phyloP scores from a whole-genome alignment of 30 jellyfish, hydroid and myxozoan species.

The Phacellophora camtschatica region DNA sequence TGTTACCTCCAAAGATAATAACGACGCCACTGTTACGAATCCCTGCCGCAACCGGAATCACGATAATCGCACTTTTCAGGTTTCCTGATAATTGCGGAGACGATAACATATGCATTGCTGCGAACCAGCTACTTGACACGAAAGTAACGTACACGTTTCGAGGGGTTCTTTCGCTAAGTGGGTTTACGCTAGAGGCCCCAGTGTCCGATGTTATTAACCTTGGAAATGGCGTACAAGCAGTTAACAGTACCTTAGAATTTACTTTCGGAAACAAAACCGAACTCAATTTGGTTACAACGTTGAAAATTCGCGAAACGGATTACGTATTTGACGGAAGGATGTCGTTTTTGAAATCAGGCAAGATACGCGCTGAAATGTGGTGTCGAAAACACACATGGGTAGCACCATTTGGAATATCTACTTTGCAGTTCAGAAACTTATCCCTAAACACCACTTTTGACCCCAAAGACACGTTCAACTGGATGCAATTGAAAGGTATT shows the following conservation, averaged over 20 bases:
- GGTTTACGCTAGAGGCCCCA: constrained; percentile 73
- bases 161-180: constrained; percentile 79
- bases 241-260: constrained; percentile 79
- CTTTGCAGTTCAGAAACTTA: constrained; percentile 66
- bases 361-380: constrained; percentile 58
- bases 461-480: constrained; percentile 59
- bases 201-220: constrained; percentile 48
- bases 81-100: constrained; percentile 99
- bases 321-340: constrained; percentile 76
- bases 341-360: constrained; percentile 77
- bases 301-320: constrained; percentile 56
- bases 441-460: constrained; percentile 61
- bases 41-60: constrained; percentile 82
- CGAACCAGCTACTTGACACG: constrained; percentile 62
- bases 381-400: constrained; percentile 77
- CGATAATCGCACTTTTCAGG: constrained; percentile 76
- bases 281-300: constrained; percentile 58
- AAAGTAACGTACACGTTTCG: constrained; percentile 71
- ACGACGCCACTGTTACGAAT: constrained; percentile 94
- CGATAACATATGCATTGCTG: constrained; percentile 85
- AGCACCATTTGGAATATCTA: constrained; percentile 83
- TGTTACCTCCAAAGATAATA: constrained; percentile 93
- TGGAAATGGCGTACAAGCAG: constrained; percentile 70
- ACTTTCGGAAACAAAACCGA: constrained; percentile 76
- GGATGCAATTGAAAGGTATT: constrained; percentile 64